Base-by-base conservation (phyloP, 2,888 invertebrate species). In the Leptinotarsa juncta region DNA sequence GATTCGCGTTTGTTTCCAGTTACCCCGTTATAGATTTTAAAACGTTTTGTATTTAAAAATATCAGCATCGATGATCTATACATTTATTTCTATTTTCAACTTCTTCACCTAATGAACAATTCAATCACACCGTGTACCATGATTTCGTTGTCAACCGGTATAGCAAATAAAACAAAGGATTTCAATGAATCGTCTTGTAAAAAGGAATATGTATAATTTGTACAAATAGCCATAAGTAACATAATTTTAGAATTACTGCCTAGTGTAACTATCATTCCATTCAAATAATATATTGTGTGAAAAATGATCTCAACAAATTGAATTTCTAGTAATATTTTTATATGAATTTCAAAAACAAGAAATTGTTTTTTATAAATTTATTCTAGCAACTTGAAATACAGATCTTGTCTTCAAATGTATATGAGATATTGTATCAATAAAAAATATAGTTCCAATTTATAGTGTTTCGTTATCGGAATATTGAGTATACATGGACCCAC, bases 261-360 rank as follows among this genome's bases (percentile, higher is more conserved):
- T 69, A 57, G n/a, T 57, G 55, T 49, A 55, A 69, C n/a, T 42
- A 69, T 57, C 69, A 69, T 69, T 69, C 69, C 69, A 69, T 57
- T 50, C 7, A 55, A 42, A 12, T 69, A 57, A 48, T 50, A 60
- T 69, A 55, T 57, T 57, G 55, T 32, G 53, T 42, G 14, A 12
- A 48, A 12, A 69, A 42, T 68, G 69, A 69, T 69, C 69, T 69
- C 69, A 69, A 57, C 18, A n/a, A 55, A 55, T 68, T 23, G 57
- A 69, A 57, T 69, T 69, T 57, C 20, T 69, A 69, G 57, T 49
- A 57, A 20, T 69, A 48, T 57, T 69, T 69, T 69, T 69, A 69
- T 57, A 69, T 14, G n/a, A 57, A 57, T 68, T 55, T 55, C 51
- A 16, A n/a, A 62, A 62, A 32, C 32, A n/a, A 62, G 42, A 15